phyloP scores from a whole-genome alignment of 2,888 invertebrate species.

The Esperia sulphurella region DNA sequence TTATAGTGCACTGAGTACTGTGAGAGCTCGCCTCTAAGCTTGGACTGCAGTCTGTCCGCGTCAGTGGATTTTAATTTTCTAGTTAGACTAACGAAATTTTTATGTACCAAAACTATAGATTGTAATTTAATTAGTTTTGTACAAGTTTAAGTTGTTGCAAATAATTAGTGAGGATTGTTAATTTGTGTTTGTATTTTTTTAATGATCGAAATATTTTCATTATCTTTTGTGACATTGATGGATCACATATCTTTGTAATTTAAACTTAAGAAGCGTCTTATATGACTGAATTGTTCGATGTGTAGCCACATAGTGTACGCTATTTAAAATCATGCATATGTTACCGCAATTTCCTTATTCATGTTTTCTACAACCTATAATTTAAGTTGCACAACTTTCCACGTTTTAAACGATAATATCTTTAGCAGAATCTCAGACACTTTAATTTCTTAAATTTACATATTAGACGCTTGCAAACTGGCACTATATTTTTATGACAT shows the following conservation, averaged over 20 bases:
- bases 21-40: constrained; percentile 39
- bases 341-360: constrained; percentile 40
- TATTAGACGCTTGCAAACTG: constrained; percentile 50
- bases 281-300: constrained; percentile 38
- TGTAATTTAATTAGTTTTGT: constrained; percentile 57
- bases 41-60: constrained; percentile 32
- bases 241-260: constrained; percentile 61
- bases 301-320: constrained; percentile 30
- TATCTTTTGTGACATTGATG: constrained; percentile 39
- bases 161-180: constrained; percentile 69
- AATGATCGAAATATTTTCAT: constrained; percentile 34
- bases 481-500: constrained; percentile 42
- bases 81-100: constrained; percentile 74
- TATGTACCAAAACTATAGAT: constrained; percentile 77
- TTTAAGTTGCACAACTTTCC: constrained; percentile 34
- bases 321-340: constrained; percentile 19
- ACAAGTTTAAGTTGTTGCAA: constrained; percentile 69
- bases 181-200: constrained; percentile 68
- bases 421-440: constrained; percentile 45
- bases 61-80: constrained; percentile 56
- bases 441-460: constrained; percentile 45
- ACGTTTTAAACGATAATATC: constrained; percentile 41
- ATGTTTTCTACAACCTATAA: constrained; percentile 27
- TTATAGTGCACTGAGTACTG: constrained; percentile 64
- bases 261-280: constrained; percentile 30